Evolutionary conservation across 2,113 vertebrate species (phyloP), one percentile per base, ranked within the genome.

Genomic region (Tautogolabrus adspersus): DNA sequence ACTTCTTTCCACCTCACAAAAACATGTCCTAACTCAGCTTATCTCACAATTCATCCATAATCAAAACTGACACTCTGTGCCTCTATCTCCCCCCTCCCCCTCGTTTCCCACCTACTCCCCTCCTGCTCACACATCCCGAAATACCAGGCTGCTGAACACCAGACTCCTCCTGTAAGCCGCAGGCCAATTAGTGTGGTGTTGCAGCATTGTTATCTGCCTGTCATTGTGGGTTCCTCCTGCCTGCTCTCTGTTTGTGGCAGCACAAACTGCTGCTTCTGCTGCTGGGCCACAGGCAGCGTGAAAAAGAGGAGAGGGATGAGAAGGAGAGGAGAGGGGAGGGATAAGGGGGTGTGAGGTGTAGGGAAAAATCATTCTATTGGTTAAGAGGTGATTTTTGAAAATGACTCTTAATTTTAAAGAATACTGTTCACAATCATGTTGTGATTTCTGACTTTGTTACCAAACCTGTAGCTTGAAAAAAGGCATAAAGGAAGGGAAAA

Each of bases 161-260:
- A 77, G 59, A 74, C 80, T 89, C 82, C 88, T 78, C 86, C 89
- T 86, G 87, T 91, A 86, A 90, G 92, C 91, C 91, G 67, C 59
- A 23, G 88, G 90, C 92, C 89, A 92, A 93, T 93, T 92, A 93
- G 88, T 87, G 82, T 89, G 87, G 76, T 75, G 88, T 90, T 88
- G 84, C 90, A 83, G 91, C 92, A 91, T 91, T 93, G 92, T 93
- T 93, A 91, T 91, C 87, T 90, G 87, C 81, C 89, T 88, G 91
- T 92, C 92, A 90, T 88, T 81, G 87, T 81, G 89, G 88, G 83
- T 89, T 91, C 88, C 85, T 86, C 85, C 86, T 83, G 83, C 82
- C 88, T 75, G 56, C 89, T 89, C 77, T 63, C 66, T 88, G 85
- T 87, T 88, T 92, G 91, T 82, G 81, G 87, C 84, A 86, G 82